These are phyloP conservation scores for Diorhabda sublineata DNA, from an alignment of 1,140 invertebrate species.

Conservation along the genomic window DNA sequence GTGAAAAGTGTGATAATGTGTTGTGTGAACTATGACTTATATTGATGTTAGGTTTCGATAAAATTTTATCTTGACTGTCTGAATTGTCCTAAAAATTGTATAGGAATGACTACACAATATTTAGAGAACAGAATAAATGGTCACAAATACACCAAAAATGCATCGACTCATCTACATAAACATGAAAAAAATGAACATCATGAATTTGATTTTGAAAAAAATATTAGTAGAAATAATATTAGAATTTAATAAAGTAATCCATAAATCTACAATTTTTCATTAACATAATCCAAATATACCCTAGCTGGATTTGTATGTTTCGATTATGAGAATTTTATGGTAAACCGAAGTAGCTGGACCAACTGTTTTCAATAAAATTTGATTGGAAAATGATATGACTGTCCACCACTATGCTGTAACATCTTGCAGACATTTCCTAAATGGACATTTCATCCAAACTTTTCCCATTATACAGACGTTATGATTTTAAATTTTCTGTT, in stretches of 20 bases:
- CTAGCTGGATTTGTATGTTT: neutral
- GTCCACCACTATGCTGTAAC: neutral
- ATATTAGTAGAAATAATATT: neutral
- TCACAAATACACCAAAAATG: too few species aligned
- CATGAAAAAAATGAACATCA: too few species aligned
- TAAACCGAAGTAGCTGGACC: neutral
- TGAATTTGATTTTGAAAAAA: too few species aligned
- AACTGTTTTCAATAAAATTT: slow-evolving; percentile 1
- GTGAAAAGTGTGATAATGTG: too few species aligned
- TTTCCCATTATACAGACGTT: neutral
- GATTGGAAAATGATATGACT: neutral
- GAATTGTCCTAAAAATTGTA: too few species aligned
- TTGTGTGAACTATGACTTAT: too few species aligned
- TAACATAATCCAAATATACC: neutral
- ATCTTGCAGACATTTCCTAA: neutral
- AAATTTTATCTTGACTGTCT: too few species aligned
- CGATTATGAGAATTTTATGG: neutral
- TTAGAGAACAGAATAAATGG: too few species aligned
- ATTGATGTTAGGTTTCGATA: too few species aligned
- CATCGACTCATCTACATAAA: too few species aligned
- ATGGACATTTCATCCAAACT: slow-evolving; percentile 2
- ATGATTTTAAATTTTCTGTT: too few species aligned
- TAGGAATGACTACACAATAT: too few species aligned
- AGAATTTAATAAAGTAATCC: neutral
- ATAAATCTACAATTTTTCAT: neutral